Evolutionary conservation across 1,140 invertebrate species (phyloP).

Genomic region (Drosophila sproati): DNA sequence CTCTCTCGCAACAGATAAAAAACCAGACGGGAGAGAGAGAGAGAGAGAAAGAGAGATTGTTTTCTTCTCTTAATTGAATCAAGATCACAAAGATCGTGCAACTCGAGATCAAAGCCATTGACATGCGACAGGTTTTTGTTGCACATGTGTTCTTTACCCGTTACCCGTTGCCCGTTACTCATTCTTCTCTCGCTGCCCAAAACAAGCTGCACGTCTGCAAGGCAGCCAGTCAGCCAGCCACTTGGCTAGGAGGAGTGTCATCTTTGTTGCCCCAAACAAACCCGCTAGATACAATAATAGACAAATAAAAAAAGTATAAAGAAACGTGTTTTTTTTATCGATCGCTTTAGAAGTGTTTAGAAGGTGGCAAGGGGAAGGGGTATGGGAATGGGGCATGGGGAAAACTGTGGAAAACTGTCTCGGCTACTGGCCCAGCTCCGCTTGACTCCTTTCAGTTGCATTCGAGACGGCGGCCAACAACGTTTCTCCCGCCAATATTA

Average conservation of each 20-base stretch:
- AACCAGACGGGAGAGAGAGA: constrained; percentile 33
- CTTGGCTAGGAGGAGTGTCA: constrained; percentile 21
- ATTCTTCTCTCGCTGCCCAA: constrained; percentile 18
- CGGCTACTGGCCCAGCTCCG: constrained; percentile 17
- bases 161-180: constrained; percentile 1
- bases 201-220: constrained; percentile 10
- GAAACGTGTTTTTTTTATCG: constrained; percentile 44
- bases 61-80: constrained; percentile 45
- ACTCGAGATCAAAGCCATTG: constrained; percentile 22
- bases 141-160: constrained; percentile 1
- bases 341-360: constrained; percentile 25
- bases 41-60: constrained; percentile 1
- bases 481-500: constrained; percentile 17
- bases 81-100: constrained; percentile 38
- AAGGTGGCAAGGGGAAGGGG: not conserved
- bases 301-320: constrained; percentile 20
- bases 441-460: constrained; percentile 76
- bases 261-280: constrained; percentile 9
- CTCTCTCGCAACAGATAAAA: constrained; percentile 2
- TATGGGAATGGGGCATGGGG: constrained; percentile 6
- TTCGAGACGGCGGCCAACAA: constrained; percentile 60
- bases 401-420: constrained; percentile 54
- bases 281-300: not conserved
- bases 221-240: not conserved
- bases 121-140: constrained; percentile 57